These are phyloP conservation scores for Euleptes europaea DNA, from an alignment of 2,113 vertebrate species.

Conservation along the genomic window DNA sequence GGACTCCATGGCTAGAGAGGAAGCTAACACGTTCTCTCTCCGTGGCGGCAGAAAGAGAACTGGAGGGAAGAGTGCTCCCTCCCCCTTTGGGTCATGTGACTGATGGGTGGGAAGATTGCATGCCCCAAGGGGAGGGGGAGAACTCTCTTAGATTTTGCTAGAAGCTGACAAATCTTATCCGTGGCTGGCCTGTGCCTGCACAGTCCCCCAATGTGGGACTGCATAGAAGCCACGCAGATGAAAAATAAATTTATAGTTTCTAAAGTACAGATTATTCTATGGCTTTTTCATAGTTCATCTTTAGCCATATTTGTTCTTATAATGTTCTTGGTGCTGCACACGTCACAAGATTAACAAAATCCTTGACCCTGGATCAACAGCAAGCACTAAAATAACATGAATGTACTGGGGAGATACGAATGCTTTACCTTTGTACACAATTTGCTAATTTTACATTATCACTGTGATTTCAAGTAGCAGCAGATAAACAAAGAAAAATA, in stretches of 20 bases:
- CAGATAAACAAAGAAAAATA: neutral
- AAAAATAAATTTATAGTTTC: constrained; percentile 26
- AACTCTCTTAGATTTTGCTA: too few species aligned
- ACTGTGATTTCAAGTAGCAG: neutral
- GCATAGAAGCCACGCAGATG: too few species aligned
- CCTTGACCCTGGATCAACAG: neutral
- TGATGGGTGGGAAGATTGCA: too few species aligned
- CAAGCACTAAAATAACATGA: neutral
- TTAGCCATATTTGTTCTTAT: neutral
- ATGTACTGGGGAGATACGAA: neutral
- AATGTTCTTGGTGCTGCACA: neutral
- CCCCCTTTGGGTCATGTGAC: too few species aligned
- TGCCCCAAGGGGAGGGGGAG: too few species aligned
- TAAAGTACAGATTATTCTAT: constrained; percentile 14
- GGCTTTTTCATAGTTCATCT: neutral
- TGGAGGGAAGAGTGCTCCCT: too few species aligned
- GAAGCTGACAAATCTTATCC: too few species aligned
- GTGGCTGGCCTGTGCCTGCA: too few species aligned
- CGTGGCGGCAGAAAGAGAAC: too few species aligned
- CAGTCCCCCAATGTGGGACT: too few species aligned
- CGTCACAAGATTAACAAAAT: neutral
- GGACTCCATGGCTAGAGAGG: too few species aligned
- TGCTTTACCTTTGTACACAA: neutral
- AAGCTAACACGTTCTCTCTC: too few species aligned
- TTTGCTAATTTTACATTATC: neutral